Base-by-base conservation (phyloP, 2,888 invertebrate genomes). In the Calephelis perditalis region DNA sequence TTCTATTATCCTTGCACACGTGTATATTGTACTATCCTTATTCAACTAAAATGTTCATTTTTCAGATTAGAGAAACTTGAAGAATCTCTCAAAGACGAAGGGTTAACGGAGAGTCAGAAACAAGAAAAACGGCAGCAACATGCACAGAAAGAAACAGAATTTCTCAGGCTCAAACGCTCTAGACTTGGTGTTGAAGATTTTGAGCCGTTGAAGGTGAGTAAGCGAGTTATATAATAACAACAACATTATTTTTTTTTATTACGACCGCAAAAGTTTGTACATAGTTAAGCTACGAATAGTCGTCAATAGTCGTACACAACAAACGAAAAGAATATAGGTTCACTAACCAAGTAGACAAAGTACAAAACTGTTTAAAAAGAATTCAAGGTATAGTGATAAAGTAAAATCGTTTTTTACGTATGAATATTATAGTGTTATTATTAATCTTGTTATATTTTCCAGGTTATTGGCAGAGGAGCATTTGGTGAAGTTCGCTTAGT, bases 121-220 rank as follows among this genome's bases (percentile, higher is more conserved):
- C 96, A 96, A 79, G 98, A 97, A 83, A 96, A 97, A 82, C 93
- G 99, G 70, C 94, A 96, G 76, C 97, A 98, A 76, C 99, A 99
- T 92, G 98, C 99, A 64, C 96, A 97, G 81, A 99, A 99, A 83
- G 99, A 99, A 90, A 99, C 99, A 11, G 99, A 99, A 90, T 99
- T 99, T 87, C 94, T 99, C 68, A 94, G 99, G 71, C 93, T 99
- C 71, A 99, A 99, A 86, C 92, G 99, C 68, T 97, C 98, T 58
- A 94, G 99, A 68, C 94, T 99, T 57, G 98, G 98, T 56, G 99
- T 99, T 37, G 98, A 98, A 86, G 99, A 99, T 88, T 99, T 99
- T 81, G 99, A 99, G 82, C 98, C 99, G 11, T 92, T 99, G 64
- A 99, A 99, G 92, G 97, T 98, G 67, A 54, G 43, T 52, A 11